Evolutionary conservation across 2,797 vertebrate species (phyloP), one percentile per base, ranked within the genome.

Genomic region (Anguilla obscura): DNA sequence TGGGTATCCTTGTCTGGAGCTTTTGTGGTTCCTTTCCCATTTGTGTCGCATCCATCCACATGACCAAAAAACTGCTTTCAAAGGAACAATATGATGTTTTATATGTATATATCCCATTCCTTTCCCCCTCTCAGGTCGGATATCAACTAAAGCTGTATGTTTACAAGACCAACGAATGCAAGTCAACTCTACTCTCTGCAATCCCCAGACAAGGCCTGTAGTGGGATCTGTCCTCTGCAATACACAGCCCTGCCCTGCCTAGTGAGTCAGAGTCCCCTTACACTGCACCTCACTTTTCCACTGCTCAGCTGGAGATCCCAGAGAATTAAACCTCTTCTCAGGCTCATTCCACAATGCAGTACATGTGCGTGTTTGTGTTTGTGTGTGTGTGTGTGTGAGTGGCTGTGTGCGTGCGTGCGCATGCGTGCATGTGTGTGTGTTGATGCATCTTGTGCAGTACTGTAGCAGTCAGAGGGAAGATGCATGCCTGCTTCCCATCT

Each of bases 151-250:
- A 93, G 96, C 96, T 9, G 93, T 99, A 91, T 99, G 99, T 94
- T 94, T 99, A 90, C 97, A 97, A 95, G 97, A 99, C 89, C 97
- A 97, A 90, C 96, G 92, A 48, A 93, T 90, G 21, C 98, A 95
- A 94, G 97, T 98, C 88, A 99, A 99, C 95, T 93, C 96, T 90
- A 97, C 96, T 83, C 95, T 98, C 88, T 99, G 98, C 87, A 96
- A 95, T 83, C 93, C 95, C 14, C 94, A 94, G 89, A 95, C 88
- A 76, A 97, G 96, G 91, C 97, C 97, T 30, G 92, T 94, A 1
- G 92, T 96, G 10, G 96, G 97, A 86, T 97, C 97, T 88, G 97
- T 97, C 76, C 93, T 96, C 16, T 99, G 99, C 95, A 99, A 97
- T 90, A 95, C 95, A 0, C 97, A 98, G 91, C 96, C 97, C 90